Percentiles rank a stretch among this genome's conserved stretches.
phyloP scores from a whole-genome alignment of 2,113 vertebrate genomes.

The Leptosomus discolor region DNA sequence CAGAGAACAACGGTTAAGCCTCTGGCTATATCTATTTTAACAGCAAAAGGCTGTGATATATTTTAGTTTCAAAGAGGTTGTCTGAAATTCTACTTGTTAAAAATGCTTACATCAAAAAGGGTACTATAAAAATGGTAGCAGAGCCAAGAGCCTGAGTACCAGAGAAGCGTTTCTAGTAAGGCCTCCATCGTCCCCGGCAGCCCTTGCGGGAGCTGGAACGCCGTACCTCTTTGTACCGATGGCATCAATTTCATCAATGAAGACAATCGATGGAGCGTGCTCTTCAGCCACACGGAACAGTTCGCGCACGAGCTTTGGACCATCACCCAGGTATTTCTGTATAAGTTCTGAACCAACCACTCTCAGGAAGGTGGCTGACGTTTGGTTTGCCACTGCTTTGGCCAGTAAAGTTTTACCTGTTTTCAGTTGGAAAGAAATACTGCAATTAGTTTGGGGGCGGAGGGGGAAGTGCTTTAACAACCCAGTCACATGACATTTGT shows the following conservation, averaged over 20 bases:
- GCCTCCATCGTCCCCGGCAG: rapidly evolving
- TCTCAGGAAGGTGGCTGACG: constrained; percentile 93
- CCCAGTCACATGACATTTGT: not conserved
- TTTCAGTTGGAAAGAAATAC: not conserved
- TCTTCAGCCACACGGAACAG: constrained; percentile 96
- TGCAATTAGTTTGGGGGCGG: not conserved
- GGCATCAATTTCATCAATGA: constrained; percentile 97
- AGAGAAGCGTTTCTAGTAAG: not conserved
- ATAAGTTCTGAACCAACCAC: constrained; percentile 97
- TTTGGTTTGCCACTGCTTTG: constrained; percentile 98
- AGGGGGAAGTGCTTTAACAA: not conserved
- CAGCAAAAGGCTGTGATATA: not conserved
- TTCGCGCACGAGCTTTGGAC: constrained; percentile 93
- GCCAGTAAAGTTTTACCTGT: constrained; percentile 94
- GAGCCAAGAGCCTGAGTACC: not conserved
- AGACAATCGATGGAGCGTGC: constrained; percentile 95
- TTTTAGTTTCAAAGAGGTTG: not conserved
- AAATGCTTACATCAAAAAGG: not conserved
- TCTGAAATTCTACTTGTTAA: not conserved
- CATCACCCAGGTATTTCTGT: constrained; percentile 95
- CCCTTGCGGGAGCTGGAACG: rapidly evolving
- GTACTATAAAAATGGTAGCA: rapidly evolving
- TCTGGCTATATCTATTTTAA: not conserved
- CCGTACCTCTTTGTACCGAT: constrained; percentile 94
- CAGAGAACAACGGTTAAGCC: not conserved